phyloP scores from a whole-genome alignment of 1,140 invertebrate genomes.

The Protaetia brevitarsis region DNA sequence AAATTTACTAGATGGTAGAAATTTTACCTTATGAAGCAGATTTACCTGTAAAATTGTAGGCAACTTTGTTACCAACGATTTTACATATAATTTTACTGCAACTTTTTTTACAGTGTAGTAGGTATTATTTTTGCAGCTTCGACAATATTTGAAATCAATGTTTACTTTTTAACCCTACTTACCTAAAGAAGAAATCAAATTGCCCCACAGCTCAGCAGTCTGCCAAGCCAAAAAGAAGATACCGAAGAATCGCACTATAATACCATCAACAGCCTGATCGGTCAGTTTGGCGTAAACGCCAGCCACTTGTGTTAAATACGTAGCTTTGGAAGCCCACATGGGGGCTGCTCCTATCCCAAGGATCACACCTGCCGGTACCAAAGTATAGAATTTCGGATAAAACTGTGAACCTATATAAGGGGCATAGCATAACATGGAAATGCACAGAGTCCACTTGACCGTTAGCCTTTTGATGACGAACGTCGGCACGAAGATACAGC shows the following conservation, averaged over 20 bases:
- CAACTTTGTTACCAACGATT: too few relatives aligned
- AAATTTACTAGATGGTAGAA: too few relatives aligned
- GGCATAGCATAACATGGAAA: conserved; percentile 88
- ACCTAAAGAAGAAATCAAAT: conserved; percentile 90
- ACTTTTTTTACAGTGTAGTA: too few relatives aligned
- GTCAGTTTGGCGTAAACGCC: conserved; percentile 85
- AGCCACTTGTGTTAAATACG: conserved; percentile 90
- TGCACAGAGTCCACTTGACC: conserved; percentile 91
- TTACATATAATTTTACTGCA: too few relatives aligned
- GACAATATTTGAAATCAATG: too few relatives aligned
- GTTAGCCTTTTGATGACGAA: conserved; percentile 85
- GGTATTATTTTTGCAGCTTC: too few relatives aligned
- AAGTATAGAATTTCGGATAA: conserved; percentile 82
- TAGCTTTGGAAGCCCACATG: conserved; percentile 95
- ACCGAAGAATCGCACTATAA: conserved; percentile 94
- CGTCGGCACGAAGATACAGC: conserved; percentile 90
- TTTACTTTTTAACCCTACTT: too few relatives aligned
- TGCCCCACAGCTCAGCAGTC: conserved; percentile 91
- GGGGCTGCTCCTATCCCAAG: conserved; percentile 91
- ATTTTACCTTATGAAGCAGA: too few relatives aligned
- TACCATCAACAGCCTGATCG: conserved; percentile 81
- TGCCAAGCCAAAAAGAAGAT: conserved; percentile 98
- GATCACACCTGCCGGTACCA: conserved; percentile 87
- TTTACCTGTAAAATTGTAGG: too few relatives aligned
- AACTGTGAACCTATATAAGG: conserved; percentile 93